phyloP scores from a whole-genome alignment of 2,888 invertebrate genomes.

The Habroteleia sp. region DNA sequence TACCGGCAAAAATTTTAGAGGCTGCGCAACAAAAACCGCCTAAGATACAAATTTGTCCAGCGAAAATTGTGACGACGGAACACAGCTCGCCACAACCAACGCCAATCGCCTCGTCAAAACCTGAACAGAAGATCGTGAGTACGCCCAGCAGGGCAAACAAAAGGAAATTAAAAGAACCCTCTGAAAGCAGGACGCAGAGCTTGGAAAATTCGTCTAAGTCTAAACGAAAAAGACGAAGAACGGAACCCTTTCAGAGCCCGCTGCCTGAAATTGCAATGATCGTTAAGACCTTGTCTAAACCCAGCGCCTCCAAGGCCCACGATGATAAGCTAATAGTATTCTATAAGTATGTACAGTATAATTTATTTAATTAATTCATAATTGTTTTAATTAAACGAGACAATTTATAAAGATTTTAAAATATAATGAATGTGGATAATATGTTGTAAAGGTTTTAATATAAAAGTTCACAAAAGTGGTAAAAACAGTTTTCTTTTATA shows the following conservation, averaged over 20 bases:
- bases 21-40: constrained; percentile 29
- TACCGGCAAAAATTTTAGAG: constrained; percentile 24
- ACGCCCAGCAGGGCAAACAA: constrained; percentile 70
- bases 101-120: constrained; percentile 49
- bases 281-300: constrained; percentile 87
- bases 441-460: too few species aligned
- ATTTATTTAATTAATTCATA: too few species aligned
- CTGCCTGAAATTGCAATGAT: constrained; percentile 89
- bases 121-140: constrained; percentile 67
- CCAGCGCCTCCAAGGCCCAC: constrained; percentile 82
- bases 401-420: too few species aligned
- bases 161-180: constrained; percentile 77
- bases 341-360: constrained; percentile 88
- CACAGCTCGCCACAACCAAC: constrained; percentile 50
- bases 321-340: constrained; percentile 93
- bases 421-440: too few species aligned
- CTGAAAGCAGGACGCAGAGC: constrained; percentile 72
- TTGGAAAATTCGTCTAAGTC: constrained; percentile 80
- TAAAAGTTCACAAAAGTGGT: too few species aligned
- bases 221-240: constrained; percentile 85
- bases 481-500: too few species aligned
- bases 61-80: constrained; percentile 61
- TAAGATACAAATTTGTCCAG: constrained; percentile 24
- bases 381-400: too few species aligned
- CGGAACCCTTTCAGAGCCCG: constrained; percentile 92